Evolutionary conservation across 1,140 invertebrate genomes (phyloP).

Genomic region (Pachypsylla venusta): DNA sequence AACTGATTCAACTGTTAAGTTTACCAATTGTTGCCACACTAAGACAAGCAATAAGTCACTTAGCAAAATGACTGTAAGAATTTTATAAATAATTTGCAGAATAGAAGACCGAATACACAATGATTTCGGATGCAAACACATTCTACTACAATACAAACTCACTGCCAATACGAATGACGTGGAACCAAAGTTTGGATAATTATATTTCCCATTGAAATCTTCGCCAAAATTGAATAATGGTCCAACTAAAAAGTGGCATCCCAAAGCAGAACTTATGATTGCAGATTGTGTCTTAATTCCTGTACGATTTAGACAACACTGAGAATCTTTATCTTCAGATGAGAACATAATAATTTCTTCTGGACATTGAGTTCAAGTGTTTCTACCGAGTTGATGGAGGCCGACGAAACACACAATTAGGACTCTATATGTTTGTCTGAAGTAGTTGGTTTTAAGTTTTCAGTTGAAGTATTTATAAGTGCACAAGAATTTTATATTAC

Average conservation of each 20-base stretch:
- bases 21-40: neutral
- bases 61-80: neutral
- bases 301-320: constrained; percentile 1
- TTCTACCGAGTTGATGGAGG: no score
- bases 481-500: no score
- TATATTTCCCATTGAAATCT: neutral
- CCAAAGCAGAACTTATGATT: neutral
- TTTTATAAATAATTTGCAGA: neutral
- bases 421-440: no score
- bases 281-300: neutral
- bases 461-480: no score
- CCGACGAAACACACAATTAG: no score
- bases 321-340: neutral
- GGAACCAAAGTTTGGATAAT: neutral
- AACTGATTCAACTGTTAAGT: neutral
- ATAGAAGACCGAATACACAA: neutral
- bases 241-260: neutral
- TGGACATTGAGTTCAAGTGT: no score
- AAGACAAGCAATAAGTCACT: neutral
- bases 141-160: neutral
- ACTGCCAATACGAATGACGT: neutral
- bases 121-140: constrained; percentile 1
- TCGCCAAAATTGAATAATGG: neutral
- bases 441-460: no score
- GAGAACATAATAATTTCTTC: no score